These are phyloP conservation scores for Hydrocynus forskahlii DNA, from an alignment of 2,797 vertebrate species.

Conservation along the genomic window DNA sequence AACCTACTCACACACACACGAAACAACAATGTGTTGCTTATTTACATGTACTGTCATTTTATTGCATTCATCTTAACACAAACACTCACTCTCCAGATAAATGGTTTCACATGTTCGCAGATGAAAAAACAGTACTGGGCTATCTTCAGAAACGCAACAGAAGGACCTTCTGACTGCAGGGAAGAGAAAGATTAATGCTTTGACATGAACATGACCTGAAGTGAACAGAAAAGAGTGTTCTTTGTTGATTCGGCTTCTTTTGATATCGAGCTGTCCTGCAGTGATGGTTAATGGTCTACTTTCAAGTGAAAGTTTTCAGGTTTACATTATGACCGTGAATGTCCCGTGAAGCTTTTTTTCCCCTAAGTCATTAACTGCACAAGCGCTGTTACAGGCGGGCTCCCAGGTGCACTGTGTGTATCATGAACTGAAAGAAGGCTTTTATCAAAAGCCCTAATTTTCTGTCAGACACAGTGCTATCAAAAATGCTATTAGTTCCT, in stretches of 20 bases:
- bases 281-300: not conserved
- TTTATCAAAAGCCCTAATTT: not conserved
- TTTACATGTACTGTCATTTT: not conserved
- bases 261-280: not conserved
- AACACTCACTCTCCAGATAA: not conserved
- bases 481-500: too few species aligned
- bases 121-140: not conserved
- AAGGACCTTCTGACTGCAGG: not conserved
- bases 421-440: not conserved
- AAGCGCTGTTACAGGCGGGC: not conserved
- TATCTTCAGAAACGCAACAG: slow-evolving; percentile 3
- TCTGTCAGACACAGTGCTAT: not conserved
- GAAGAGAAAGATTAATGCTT: not conserved
- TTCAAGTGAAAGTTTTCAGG: slow-evolving; percentile 8
- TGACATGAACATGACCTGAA: not conserved
- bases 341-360: not conserved
- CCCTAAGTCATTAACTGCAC: not conserved
- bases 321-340: slow-evolving; percentile 2
- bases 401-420: not conserved
- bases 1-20: too few species aligned
- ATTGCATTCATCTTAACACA: not conserved
- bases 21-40: not conserved
- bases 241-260: not conserved
- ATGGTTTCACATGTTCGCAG: not conserved
- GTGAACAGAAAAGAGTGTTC: not conserved